Evolutionary conservation across 2,797 vertebrate genomes (phyloP), one percentile per base, ranked within the genome.

Genomic region (Zalophus californianus): DNA sequence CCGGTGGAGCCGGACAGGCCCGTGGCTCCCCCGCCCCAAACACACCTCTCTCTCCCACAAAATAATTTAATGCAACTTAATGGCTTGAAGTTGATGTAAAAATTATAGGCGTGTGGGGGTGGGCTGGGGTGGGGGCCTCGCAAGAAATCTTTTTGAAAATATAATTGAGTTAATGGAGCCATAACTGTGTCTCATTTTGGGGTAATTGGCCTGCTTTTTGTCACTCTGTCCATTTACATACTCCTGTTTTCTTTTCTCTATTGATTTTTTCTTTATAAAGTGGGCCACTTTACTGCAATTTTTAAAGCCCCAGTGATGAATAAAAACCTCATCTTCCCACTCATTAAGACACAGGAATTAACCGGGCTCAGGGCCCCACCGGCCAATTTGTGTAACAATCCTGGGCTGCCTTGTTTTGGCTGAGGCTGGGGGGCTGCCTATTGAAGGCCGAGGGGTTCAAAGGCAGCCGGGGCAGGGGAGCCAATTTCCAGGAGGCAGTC

Each of bases 111-210:
- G 32, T 85, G 91, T 97, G 89, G 86, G 95, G 97, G 94, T 92
- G 86, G 96, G 96, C 94, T 91, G 96, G 91, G 96, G 91, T 73
- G 96, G 97, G 97, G 97, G 92, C 94, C 90, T 48, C 35, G 35
- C 86, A 97, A 98, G 97, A 97, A 98, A 98, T 95, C 97, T 98
- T 98, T 98, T 98, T 97, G 98, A 98, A 98, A 98, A 97, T 98
- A 98, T 98, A 98, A 98, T 98, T 98, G 98, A 98, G 98, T 98
- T 98, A 98, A 98, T 98, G 98, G 98, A 98, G 98, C 97, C 98
- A 97, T 96, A 98, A 98, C 97, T 94, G 97, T 84, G 91, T 90
- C 97, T 96, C 97, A 86, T 97, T 97, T 98, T 97, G 97, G 97
- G 96, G 98, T 98, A 98, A 98, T 98, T 98, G 98, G 98, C 95